Conservation (phyloP, 2,888 invertebrate genomes). For the Lydus trimaculatus region DNA sequence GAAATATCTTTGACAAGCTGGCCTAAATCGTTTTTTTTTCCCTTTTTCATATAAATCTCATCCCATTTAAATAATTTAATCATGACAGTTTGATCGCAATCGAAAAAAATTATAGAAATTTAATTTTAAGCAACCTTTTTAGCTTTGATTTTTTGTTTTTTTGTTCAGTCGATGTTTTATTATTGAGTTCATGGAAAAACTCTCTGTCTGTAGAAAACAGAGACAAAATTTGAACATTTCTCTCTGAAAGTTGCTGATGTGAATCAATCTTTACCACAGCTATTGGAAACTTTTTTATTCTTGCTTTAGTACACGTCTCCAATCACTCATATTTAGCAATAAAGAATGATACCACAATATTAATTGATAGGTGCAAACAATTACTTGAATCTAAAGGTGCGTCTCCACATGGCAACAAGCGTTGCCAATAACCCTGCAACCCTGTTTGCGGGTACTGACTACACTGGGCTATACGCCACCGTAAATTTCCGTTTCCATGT, state of each 20-base stretch:
- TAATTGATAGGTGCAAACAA: too few species aligned
- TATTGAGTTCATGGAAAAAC: too few species aligned
- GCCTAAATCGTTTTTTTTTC: not conserved
- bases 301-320: not conserved
- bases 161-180: not conserved
- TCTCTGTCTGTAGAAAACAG: not conserved
- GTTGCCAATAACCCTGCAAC: too few species aligned
- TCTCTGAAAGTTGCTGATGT: not conserved
- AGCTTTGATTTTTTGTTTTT: not conserved
- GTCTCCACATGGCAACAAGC: too few species aligned
- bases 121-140: not conserved
- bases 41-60: not conserved
- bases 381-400: too few species aligned
- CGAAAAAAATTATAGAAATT: not conserved
- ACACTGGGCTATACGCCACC: too few species aligned
- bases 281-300: not conserved
- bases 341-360: too few species aligned
- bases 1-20: not conserved
- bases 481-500: too few species aligned
- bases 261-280: not conserved
- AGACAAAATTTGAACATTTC: not conserved
- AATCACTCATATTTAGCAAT: not conserved
- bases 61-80: not conserved
- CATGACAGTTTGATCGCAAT: not conserved
- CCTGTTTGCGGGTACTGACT: too few species aligned